Evolutionary conservation across 2,113 vertebrate species (phyloP), one percentile per base, ranked within the genome.

Genomic region (Sturnira hondurensis): DNA sequence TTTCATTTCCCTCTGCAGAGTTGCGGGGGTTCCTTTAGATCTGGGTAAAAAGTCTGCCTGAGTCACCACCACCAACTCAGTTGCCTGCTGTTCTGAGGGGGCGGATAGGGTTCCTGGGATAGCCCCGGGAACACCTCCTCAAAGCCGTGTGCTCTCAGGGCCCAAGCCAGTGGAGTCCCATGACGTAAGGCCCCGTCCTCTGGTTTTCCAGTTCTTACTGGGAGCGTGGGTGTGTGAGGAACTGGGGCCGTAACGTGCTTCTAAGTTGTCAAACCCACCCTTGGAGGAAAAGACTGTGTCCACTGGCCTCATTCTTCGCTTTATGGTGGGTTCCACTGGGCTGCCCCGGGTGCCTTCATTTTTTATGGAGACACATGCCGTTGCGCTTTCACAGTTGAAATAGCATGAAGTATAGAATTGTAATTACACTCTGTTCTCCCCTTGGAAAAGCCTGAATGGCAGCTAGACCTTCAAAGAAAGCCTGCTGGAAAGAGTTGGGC

Each of bases 51-150:
- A 98, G 96, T 94, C 97, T 22, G 58, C 98, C 98, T 99, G 98
- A 99, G 98, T 99, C 99, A 99, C 98, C 98, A 70, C 95, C 98
- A 96, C 97, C 97, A 98, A 98, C 98, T 98, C 98, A 98, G 98
- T 98, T 98, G 98, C 98, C 97, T 98, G 98, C 98, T 98, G 91
- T 98, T 98, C 98, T 98, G 98, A 98, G 98, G 98, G 98, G 98
- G 98, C 56, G 98, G 98, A 97, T 95, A 98, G 98, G 97, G 97
- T 99, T 98, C 95, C 97, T 97, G 95, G 97, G 97, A 94, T 97
- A 89, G 97, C 98, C 98, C 97, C 86, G 65, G 98, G 98, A 98
- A 98, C 98, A 97, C 98, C 98, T 98, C 98, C 97, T 98, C 98
- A 97, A 97, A 98, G 98, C 97, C 97, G 91, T 45, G 58, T 50